Evolutionary conservation across 23 tunicate species (phyloP).

Genomic region (Aplidium turbinatum): DNA sequence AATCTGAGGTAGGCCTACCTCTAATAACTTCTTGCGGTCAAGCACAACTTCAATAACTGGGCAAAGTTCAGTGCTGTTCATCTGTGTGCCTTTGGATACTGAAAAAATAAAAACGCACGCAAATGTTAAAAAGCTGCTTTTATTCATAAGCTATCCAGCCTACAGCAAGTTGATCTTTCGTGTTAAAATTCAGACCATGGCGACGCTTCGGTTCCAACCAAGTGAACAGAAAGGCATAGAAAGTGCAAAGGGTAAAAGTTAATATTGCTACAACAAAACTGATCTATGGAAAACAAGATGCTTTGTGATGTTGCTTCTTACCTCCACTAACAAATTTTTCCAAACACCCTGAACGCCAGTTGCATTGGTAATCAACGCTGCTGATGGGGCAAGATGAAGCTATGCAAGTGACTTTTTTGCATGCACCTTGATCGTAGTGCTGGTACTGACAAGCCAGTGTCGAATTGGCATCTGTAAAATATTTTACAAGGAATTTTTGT

Average conservation of each 20-base stretch:
- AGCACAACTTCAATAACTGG: constrained; percentile 32
- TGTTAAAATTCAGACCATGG: too few relatives aligned
- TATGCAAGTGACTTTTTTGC: constrained; percentile 17
- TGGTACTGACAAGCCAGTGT: constrained; percentile 23
- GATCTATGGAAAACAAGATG: too few relatives aligned
- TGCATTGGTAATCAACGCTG: neutral
- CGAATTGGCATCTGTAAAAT: constrained; percentile 27
- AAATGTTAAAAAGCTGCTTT: too few relatives aligned
- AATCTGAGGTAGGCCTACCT: too few relatives aligned
- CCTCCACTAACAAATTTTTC: neutral
- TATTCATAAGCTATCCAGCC: too few relatives aligned
- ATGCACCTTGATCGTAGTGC: constrained; percentile 37
- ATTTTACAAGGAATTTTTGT: too few relatives aligned
- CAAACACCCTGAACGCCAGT: constrained; percentile 19
- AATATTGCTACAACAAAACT: too few relatives aligned
- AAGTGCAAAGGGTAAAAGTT: too few relatives aligned
- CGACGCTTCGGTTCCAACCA: too few relatives aligned
- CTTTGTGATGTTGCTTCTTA: neutral
- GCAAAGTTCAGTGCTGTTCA: neutral
- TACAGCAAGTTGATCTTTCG: too few relatives aligned
- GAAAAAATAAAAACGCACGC: too few relatives aligned
- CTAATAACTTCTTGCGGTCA: constrained; percentile 11
- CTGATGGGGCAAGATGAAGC: neutral
- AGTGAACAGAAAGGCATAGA: too few relatives aligned
- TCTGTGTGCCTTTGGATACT: neutral